Base-by-base conservation (phyloP, 2,113 vertebrate genomes). In the Amia ocellicauda region DNA sequence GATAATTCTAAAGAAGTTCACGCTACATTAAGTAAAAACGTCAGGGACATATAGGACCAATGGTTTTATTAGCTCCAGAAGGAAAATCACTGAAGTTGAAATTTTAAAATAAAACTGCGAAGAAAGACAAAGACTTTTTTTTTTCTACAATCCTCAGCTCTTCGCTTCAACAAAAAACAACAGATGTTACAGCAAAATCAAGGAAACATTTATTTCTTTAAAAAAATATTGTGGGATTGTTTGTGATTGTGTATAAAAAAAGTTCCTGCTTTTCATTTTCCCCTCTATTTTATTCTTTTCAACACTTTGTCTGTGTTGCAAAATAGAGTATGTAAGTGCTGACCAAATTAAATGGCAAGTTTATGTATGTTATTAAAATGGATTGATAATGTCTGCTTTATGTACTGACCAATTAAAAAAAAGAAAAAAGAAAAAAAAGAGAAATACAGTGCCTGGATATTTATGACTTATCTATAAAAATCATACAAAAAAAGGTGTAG, bases 361-460 rank as follows among this genome's bases (percentile, higher is more conserved):
- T 88, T 86, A 89, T 93, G 90, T 93, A 87, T 74, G 91, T 94
- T 89, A 90, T 90, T 75, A 87, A 87, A 88, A 87, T 85, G 87
- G 88, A 93, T 91, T 89, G 88, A 92, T 91, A 84, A 84, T 86
- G 87, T 92, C 90, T 92, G 91, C 90, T 79, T 85, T 85, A 91
- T 90, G 93, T 91, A 91, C 87, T 74, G 85, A 93, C 89, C 88
- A 86, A 90, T 92, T 85, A 83, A 88, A 90, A 86, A 87, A 85
- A 73, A 76, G 80, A 42, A 70, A 74, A 75, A 42, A 60, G 74
- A 74, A 72, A 76, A 78, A 79, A 78, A 72, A 71, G 77, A 52
- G 70, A 72, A 93, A 89, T 91, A 93, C 93, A 97, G 93, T 95
- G 94, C 93, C 93, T 97, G 94, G 91, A 93, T 97, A 94, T 96